Percentiles rank a stretch among this genome's conserved stretches.
Conservation (phyloP, 1,140 invertebrate species). For the Cyclina sinensis region DNA sequence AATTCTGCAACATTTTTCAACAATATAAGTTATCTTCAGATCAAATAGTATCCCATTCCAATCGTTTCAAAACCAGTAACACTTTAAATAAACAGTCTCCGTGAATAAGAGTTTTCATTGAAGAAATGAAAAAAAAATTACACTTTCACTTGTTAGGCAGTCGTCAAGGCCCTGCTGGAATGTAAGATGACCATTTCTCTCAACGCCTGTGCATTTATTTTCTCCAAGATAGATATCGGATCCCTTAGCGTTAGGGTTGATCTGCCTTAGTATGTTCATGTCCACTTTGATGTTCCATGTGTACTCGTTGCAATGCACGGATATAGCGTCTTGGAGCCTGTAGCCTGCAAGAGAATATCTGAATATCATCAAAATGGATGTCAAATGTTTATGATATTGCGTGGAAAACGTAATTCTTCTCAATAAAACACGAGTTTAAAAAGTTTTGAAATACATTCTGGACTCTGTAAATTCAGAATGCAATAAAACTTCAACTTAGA, state of each 20-base stretch:
- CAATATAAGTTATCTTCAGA: too few relatives aligned
- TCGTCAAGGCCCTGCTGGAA: slow-evolving; percentile 28
- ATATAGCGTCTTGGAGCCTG: slow-evolving; percentile 5
- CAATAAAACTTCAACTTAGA: too few relatives aligned
- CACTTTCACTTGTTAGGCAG: slow-evolving; percentile 51
- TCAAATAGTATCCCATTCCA: too few relatives aligned
- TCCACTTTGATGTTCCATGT: slow-evolving; percentile 49
- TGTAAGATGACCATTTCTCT: background rate
- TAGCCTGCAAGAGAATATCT: background rate
- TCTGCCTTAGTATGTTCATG: slow-evolving; percentile 24
- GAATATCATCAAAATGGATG: background rate
- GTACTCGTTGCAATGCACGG: slow-evolving; percentile 11
- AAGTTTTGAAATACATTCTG: too few relatives aligned
- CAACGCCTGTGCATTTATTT: slow-evolving; percentile 34
- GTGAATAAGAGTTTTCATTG: too few relatives aligned
- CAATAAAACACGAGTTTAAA: too few relatives aligned
- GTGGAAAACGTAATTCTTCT: background rate
- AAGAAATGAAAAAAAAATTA: too few relatives aligned
- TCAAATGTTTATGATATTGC: background rate
- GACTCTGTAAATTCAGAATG: too few relatives aligned
- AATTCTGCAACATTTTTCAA: too few relatives aligned
- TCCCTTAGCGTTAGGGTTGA: slow-evolving; percentile 20
- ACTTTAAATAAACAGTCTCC: too few relatives aligned
- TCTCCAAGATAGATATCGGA: slow-evolving; percentile 61
- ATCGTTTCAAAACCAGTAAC: too few relatives aligned